phyloP scores from a whole-genome alignment of 1,140 invertebrate species.

The Andrena cerasifolii region DNA sequence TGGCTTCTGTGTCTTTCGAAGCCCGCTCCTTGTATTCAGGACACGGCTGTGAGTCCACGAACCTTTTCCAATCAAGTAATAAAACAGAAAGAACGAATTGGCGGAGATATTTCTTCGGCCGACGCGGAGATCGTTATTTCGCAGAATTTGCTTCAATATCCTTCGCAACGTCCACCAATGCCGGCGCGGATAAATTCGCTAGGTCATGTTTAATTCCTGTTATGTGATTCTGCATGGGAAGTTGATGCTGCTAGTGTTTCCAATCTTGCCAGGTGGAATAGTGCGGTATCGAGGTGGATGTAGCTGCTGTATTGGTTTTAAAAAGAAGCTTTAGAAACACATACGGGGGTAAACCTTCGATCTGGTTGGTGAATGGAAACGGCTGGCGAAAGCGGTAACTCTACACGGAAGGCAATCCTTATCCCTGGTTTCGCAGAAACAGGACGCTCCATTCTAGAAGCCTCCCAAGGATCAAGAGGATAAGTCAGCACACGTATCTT shows the following conservation, averaged over 20 bases:
- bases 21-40: conserved; percentile 13
- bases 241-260: too few species aligned
- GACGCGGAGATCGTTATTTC: conserved; percentile 50
- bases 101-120: conserved; percentile 25
- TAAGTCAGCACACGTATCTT: conserved; percentile 31
- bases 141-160: conserved; percentile 34
- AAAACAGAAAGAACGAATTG: conserved; percentile 43
- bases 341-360: not conserved
- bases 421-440: conserved; percentile 28
- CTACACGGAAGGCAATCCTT: conserved; percentile 17
- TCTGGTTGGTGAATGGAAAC: not conserved
- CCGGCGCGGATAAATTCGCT: too few species aligned
- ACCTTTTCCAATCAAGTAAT: conserved; percentile 49
- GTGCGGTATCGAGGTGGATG: too few species aligned
- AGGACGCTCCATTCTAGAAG: conserved; percentile 11
- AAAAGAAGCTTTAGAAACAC: too few species aligned
- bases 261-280: too few species aligned
- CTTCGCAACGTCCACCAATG: not conserved
- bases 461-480: conserved; percentile 23
- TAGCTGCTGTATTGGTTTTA: too few species aligned
- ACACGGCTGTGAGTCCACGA: not conserved
- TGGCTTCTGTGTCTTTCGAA: conserved; percentile 7
- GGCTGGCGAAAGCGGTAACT: not conserved
- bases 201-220: too few species aligned
- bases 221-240: too few species aligned